Conservation (phyloP, 2,888 invertebrate genomes). For the Epistrophe grossulariae region DNA sequence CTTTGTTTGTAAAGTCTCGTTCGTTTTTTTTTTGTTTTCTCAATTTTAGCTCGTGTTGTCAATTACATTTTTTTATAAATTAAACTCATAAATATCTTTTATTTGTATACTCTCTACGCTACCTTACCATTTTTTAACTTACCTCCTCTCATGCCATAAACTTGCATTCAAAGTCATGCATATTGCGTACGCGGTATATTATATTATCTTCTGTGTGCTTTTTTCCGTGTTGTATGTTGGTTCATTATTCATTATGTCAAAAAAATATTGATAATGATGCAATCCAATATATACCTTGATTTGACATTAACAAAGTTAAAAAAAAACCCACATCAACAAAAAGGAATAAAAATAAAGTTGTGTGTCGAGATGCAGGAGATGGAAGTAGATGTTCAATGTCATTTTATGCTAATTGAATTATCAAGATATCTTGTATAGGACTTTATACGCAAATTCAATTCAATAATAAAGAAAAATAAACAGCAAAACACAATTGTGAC, state of each 20-base stretch:
- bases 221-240: conserved; percentile 33
- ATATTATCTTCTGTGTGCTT: conserved; percentile 23
- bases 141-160: neutral
- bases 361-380: conserved; percentile 54
- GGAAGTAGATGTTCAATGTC: conserved; percentile 77
- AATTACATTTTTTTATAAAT: conserved; percentile 62
- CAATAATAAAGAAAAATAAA: conserved; percentile 30
- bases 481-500: neutral
- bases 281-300: conserved; percentile 77
- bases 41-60: conserved; percentile 60
- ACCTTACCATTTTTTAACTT: conserved; percentile 20
- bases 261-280: conserved; percentile 83
- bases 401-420: conserved; percentile 81
- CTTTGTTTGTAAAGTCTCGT: conserved; percentile 42
- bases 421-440: conserved; percentile 76
- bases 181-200: neutral
- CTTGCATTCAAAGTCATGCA: conserved; percentile 24
- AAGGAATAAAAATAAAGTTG: conserved; percentile 9
- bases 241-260: conserved; percentile 84
- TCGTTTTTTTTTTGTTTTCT: conserved; percentile 34
- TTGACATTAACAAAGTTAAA: conserved; percentile 63
- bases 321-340: neutral
- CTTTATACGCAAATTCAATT: conserved; percentile 54
- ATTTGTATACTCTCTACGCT: conserved; percentile 21
- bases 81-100: conserved; percentile 41